Evolutionary conservation across 2,113 vertebrate genomes (phyloP).

Genomic region (Phyllostomus hastatus): DNA sequence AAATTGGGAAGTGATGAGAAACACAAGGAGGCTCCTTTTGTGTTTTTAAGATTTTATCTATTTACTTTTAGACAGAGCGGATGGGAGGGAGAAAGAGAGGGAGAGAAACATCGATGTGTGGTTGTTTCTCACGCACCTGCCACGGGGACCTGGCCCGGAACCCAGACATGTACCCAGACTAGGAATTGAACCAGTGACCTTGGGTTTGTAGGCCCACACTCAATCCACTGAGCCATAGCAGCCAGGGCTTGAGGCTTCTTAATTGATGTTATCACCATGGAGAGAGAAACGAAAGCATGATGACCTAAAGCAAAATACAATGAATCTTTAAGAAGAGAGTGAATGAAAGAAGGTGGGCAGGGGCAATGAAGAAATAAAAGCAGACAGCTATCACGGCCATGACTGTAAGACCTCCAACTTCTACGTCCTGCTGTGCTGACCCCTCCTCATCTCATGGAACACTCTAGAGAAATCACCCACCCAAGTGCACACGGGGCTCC

Average conservation of each 20-base stretch:
- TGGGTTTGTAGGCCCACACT: too few relatives aligned
- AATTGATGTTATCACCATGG: background rate
- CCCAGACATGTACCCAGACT: too few relatives aligned
- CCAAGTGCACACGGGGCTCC: background rate
- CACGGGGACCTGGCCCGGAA: too few relatives aligned
- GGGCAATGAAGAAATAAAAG: background rate
- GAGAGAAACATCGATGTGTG: too few relatives aligned
- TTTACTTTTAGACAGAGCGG: too few relatives aligned
- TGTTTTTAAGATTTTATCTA: too few relatives aligned
- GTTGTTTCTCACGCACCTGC: too few relatives aligned
- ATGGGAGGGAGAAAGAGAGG: too few relatives aligned
- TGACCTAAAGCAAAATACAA: background rate
- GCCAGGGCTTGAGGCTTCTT: background rate
- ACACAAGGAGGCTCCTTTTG: background rate
- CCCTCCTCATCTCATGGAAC: background rate
- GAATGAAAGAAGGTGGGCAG: background rate
- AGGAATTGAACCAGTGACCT: too few relatives aligned
- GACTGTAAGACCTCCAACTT: background rate
- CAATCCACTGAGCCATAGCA: too few relatives aligned
- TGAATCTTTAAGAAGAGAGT: background rate
- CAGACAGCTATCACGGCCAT: background rate
- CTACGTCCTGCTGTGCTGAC: accelerated
- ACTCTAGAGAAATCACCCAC: background rate
- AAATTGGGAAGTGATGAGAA: background rate
- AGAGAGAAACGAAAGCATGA: background rate